Evolutionary conservation across 2,888 invertebrate genomes (phyloP).

Genomic region (Onthophagus sagittarius): DNA sequence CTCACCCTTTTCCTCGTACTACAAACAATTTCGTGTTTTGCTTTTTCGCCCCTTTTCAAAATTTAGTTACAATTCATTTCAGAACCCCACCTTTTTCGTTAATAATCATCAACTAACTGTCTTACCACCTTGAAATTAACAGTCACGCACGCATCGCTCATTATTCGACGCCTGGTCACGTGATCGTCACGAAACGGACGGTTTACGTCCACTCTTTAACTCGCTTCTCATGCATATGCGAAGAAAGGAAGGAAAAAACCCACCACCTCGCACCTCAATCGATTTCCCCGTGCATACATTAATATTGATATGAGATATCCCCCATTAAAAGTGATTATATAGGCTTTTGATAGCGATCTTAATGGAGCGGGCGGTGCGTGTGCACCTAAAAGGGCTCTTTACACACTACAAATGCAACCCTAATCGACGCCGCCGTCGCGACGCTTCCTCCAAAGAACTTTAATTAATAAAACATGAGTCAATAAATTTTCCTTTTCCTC

Average conservation of each 20-base stretch:
- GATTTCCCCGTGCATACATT: neutral
- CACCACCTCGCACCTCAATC: neutral
- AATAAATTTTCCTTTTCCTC: too few species aligned
- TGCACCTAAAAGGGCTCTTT: too few species aligned
- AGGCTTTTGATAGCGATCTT: neutral
- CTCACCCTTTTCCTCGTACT: neutral
- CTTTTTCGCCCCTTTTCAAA: neutral
- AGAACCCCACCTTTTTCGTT: neutral
- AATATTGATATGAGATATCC: neutral
- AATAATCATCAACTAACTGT: neutral
- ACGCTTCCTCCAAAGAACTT: too few species aligned
- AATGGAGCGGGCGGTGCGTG: neutral
- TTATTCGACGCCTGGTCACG: neutral
- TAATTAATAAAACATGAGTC: too few species aligned
- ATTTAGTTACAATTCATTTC: neutral
- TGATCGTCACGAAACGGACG: neutral
- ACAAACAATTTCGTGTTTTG: neutral
- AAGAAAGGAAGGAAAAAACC: neutral
- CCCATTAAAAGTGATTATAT: neutral
- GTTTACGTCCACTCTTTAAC: neutral
- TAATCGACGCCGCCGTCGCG: too few species aligned
- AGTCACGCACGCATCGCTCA: neutral
- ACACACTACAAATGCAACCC: too few species aligned
- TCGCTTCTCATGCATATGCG: neutral
- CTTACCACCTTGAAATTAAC: neutral